Base-by-base conservation (phyloP, 1,140 invertebrate genomes). In the Archivesica marissinica region DNA sequence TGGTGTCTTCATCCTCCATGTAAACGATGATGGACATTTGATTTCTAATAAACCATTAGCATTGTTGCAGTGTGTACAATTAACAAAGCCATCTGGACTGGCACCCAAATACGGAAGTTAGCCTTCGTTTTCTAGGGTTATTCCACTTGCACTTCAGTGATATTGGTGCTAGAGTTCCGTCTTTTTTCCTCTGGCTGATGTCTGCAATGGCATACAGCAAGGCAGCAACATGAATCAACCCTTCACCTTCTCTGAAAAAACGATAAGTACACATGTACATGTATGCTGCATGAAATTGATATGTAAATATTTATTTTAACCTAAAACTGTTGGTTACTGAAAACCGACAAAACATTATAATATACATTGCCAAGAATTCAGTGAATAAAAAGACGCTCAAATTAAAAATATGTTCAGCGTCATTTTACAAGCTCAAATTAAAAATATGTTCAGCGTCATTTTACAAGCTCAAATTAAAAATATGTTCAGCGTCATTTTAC, bases 1-100 rank as follows among this genome's bases (percentile, higher is more conserved):
- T 13, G 81, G 78, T 20, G 70, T 47, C 15, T 1, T 25, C 33
- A 56, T 74, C 47, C 70, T 74, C 17, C n/a, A 84, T 23, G 38
- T 47, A 20, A 39, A 11, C 9, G 78, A 41, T 35, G 66, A 30
- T 35, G 85, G 75, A 52, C 81, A 82, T 75, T 86, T 84, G 17
- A 86, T 82, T 85, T 85, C 76, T 11, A 88, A 4, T 1, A 88
- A 17, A 3, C 80, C 80, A 74, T 61, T 50, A 17, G 17, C 4
- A 13, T 52, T 20, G 0, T 68, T 2, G 25, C 54, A 64, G 17
- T 79, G 76, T 6, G 41, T 44, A 52, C 61, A 68, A 23, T 68
- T 30, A 0, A 81, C 47, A 35, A 81, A 33, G n/a, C 78, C 78
- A 81, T 81, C 78, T 33, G 78, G 61, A 25, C 50, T 81, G 17